phyloP scores from a whole-genome alignment of 1,140 invertebrate species.

The Drosophila pandora region DNA sequence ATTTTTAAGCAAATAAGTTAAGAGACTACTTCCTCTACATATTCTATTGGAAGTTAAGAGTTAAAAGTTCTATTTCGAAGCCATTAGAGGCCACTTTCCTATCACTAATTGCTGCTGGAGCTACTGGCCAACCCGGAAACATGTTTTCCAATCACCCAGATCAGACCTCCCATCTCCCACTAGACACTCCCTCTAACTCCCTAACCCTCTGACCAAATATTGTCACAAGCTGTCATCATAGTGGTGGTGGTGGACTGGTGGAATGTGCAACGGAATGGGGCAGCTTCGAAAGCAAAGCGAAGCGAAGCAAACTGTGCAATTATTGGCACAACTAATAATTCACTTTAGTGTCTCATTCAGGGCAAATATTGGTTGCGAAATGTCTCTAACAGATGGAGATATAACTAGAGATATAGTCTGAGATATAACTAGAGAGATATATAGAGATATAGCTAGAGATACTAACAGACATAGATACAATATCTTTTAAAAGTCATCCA shows the following conservation, averaged over 20 bases:
- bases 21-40: too few relatives aligned
- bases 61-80: not conserved
- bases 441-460: too few relatives aligned
- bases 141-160: slow-evolving; percentile 9
- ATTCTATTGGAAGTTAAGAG: too few relatives aligned
- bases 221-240: slow-evolving; percentile 55
- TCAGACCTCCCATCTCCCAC: not conserved
- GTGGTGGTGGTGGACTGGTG: too few relatives aligned
- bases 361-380: slow-evolving; percentile 58
- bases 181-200: not conserved
- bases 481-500: not conserved
- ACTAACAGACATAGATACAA: not conserved
- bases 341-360: slow-evolving; percentile 75
- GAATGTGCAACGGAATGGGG: not conserved
- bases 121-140: not conserved
- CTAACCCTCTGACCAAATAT: slow-evolving; percentile 56
- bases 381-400: not conserved
- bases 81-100: not conserved
- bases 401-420: not conserved
- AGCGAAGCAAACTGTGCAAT: slow-evolving; percentile 68
- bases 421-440: too few relatives aligned
- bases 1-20: too few relatives aligned
- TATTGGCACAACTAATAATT: slow-evolving; percentile 81
- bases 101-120: not conserved
- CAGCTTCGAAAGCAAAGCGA: not conserved